phyloP scores from a whole-genome alignment of 2,797 vertebrate genomes.

The Heterohyrax brucei region DNA sequence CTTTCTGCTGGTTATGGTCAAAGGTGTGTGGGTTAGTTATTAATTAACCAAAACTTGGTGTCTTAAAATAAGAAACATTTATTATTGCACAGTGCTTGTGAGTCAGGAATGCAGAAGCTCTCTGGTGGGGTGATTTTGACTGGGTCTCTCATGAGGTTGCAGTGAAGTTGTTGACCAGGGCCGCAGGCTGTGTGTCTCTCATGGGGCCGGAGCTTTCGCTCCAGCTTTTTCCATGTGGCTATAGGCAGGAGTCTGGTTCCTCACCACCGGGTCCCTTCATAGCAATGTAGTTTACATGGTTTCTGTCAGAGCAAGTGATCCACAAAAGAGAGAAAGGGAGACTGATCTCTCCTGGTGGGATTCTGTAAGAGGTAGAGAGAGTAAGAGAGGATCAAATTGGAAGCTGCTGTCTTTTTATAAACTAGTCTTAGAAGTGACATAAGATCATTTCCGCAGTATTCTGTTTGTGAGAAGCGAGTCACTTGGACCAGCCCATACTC shows the following conservation, averaged over 20 bases:
- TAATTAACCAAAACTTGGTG: not conserved
- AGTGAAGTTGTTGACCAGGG: not conserved
- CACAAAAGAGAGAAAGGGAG: not conserved
- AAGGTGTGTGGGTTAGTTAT: not conserved
- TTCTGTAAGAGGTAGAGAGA: too few species aligned
- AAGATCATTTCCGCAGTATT: not conserved
- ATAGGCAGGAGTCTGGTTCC: not conserved
- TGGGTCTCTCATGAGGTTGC: not conserved
- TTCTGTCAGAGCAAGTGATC: not conserved
- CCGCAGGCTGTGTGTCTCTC: not conserved
- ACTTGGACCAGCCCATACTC: not conserved
- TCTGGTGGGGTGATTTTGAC: not conserved
- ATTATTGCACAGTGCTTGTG: not conserved
- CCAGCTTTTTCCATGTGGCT: not conserved
- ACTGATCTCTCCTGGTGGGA: too few species aligned
- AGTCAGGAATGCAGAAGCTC: not conserved
- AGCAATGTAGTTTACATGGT: not conserved
- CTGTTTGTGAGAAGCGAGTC: not conserved
- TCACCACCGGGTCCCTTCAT: not conserved
- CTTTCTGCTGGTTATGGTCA: slow-evolving; percentile 32
- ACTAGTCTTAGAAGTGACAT: not conserved
- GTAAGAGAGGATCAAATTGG: too few species aligned
- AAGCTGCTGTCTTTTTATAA: not conserved
- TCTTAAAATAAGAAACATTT: not conserved
- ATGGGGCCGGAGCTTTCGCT: not conserved